Conservation (phyloP, 2,113 vertebrate species). For the Paramisgurnus dabryanus region DNA sequence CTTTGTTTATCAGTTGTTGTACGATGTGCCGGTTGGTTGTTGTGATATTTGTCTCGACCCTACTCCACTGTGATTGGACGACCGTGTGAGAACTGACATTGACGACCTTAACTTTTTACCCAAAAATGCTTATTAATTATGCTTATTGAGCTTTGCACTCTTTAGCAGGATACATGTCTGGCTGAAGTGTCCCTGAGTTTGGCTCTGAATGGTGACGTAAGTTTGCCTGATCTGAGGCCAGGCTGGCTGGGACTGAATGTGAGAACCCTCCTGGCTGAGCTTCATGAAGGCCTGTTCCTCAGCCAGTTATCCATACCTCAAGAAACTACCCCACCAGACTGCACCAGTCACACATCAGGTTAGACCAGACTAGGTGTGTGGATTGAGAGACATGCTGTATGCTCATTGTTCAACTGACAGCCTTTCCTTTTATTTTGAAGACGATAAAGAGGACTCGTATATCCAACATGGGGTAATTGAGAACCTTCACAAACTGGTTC, state of each 20-base stretch:
- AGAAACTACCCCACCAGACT: constrained; percentile 19
- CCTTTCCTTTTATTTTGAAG: neutral
- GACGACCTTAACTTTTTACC: too few species aligned
- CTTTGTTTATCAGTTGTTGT: too few species aligned
- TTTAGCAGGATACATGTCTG: constrained; percentile 84
- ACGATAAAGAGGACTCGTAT: constrained; percentile 60
- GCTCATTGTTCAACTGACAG: neutral
- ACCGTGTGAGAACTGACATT: too few species aligned
- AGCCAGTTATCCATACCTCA: constrained; percentile 74
- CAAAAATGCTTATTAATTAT: too few species aligned
- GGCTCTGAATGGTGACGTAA: constrained; percentile 82
- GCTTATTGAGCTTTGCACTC: neutral
- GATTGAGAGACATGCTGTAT: neutral
- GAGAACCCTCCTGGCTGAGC: constrained; percentile 83
- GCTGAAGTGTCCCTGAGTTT: constrained; percentile 87
- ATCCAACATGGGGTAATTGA: constrained; percentile 75
- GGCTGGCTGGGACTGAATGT: constrained; percentile 74
- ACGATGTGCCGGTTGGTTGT: too few species aligned
- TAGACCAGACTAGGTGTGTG: neutral
- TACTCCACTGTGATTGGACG: too few species aligned
- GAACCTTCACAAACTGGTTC: constrained; percentile 77
- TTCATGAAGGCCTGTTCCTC: constrained; percentile 91
- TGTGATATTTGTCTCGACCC: too few species aligned
- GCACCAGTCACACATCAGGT: neutral
- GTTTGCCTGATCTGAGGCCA: constrained; percentile 76